Conservation (phyloP, 2,888 invertebrate species). For the Drosophila differens region DNA sequence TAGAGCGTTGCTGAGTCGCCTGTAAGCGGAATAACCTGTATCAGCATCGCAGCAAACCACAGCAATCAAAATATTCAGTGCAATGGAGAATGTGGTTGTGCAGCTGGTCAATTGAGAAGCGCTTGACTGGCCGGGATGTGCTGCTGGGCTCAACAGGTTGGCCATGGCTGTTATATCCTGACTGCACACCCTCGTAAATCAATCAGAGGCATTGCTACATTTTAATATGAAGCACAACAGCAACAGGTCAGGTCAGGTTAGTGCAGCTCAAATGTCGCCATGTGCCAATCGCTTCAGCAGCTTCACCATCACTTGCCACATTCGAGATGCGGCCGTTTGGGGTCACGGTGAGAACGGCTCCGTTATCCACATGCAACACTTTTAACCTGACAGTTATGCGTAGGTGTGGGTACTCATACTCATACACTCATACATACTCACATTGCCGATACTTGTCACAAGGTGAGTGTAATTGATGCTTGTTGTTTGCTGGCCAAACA, state of each 20-base stretch:
- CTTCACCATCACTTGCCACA: conserved; percentile 1
- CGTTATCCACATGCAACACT: conserved; percentile 47
- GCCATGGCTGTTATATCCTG: conserved; percentile 1
- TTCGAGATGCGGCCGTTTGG: conserved; percentile 21
- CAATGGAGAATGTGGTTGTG: conserved; percentile 6
- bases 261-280: conserved; percentile 12
- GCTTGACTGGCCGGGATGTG: conserved; percentile 28
- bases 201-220: conserved; percentile 71
- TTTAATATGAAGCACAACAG: conserved; percentile 62
- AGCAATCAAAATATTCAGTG: conserved; percentile 1
- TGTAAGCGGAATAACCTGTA: background rate
- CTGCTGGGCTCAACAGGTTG: conserved; percentile 17
- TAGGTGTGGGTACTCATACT: conserved; percentile 11
- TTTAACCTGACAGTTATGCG: conserved; percentile 6
- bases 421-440: background rate
- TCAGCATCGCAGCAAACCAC: background rate
- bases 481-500: conserved; percentile 42
- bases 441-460: conserved; percentile 12
- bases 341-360: conserved; percentile 37
- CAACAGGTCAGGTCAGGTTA: conserved; percentile 16
- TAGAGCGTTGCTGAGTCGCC: background rate
- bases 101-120: conserved; percentile 26
- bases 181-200: conserved; percentile 69
- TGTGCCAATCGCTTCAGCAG: background rate
- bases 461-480: conserved; percentile 50